These are phyloP conservation scores for Sebastes taczanowskii DNA, from an alignment of 2,797 vertebrate species.

Conservation along the genomic window DNA sequence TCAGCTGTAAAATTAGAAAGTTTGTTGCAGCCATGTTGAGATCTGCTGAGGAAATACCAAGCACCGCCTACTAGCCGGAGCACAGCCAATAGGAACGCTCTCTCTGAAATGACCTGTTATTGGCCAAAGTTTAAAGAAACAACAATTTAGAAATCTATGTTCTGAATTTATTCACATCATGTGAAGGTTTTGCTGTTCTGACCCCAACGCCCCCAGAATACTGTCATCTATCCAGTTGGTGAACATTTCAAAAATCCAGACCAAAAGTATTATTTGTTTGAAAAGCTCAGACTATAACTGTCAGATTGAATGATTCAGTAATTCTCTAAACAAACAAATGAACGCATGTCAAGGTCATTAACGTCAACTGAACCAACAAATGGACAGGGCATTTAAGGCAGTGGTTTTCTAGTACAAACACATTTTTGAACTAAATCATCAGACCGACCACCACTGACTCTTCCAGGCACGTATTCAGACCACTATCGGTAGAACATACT, in stretches of 20 bases:
- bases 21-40: too few relatives aligned
- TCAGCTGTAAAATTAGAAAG: too few relatives aligned
- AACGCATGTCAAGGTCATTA: constrained; percentile 22
- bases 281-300: constrained; percentile 7
- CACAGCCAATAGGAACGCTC: too few relatives aligned
- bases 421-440: constrained; percentile 23
- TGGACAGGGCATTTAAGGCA: constrained; percentile 7
- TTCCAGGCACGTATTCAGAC: constrained; percentile 13
- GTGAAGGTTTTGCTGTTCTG: neutral
- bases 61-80: too few relatives aligned
- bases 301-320: constrained; percentile 4
- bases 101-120: too few relatives aligned
- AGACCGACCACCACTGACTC: neutral
- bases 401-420: constrained; percentile 32
- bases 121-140: neutral
- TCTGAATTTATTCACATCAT: neutral
- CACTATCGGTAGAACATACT: neutral
- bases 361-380: constrained; percentile 18
- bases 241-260: neutral
- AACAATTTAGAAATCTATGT: neutral
- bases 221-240: neutral
- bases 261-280: constrained; percentile 12
- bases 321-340: constrained; percentile 27
- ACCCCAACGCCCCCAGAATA: neutral
- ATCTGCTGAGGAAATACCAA: too few relatives aligned